These are phyloP conservation scores for Cygnus atratus DNA, from an alignment of 2,113 vertebrate genomes.

Conservation along the genomic window DNA sequence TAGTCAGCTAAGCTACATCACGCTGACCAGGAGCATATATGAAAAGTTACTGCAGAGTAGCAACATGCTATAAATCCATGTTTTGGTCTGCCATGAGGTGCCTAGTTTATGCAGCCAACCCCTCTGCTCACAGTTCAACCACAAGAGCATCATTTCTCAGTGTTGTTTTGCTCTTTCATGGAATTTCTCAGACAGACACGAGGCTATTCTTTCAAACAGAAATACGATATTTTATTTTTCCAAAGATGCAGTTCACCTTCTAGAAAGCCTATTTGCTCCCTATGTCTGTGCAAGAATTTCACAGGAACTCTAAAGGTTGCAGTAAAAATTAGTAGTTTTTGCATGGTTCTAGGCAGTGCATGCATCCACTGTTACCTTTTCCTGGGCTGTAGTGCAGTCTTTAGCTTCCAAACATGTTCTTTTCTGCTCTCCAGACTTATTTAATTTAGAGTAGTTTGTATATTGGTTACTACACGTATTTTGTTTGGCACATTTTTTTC, in stretches of 20 bases:
- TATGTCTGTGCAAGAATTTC: background rate
- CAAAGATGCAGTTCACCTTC: background rate
- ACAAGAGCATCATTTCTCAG: background rate
- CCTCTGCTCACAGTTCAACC: background rate
- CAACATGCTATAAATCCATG: accelerated
- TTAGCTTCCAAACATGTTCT: background rate
- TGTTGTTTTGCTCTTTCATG: background rate
- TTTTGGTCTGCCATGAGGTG: background rate
- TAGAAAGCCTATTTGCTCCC: background rate
- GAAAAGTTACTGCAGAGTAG: background rate
- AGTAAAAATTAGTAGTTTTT: background rate
- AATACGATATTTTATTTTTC: background rate
- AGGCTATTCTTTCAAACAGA: background rate
- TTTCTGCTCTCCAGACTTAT: constrained; percentile 21
- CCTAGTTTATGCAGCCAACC: background rate
- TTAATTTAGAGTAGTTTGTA: constrained; percentile 53
- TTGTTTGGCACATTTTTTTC: constrained; percentile 47
- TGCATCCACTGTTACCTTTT: background rate
- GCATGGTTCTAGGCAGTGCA: background rate
- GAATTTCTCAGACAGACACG: background rate
- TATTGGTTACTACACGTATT: constrained; percentile 31
- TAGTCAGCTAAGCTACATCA: background rate
- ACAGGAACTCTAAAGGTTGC: background rate
- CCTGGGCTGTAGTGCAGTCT: background rate
- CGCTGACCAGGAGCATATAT: accelerated